Percentiles rank a stretch among this genome's conserved stretches.
Evolutionary conservation across 2,888 invertebrate species (phyloP).

Genomic region (Mellilla xanthometata): DNA sequence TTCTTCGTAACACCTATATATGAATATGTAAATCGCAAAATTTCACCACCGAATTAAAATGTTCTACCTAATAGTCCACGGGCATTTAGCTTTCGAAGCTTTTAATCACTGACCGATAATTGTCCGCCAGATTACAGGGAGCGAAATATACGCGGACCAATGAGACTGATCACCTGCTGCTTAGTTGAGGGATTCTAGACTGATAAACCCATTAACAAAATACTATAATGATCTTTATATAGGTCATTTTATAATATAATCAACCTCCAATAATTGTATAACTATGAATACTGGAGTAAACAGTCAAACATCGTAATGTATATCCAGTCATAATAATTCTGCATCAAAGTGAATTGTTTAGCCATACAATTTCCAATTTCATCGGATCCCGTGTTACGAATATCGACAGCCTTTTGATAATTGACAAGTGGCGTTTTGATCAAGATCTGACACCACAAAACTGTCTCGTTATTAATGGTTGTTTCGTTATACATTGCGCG

Average conservation of each 20-base stretch:
- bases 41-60: slow-evolving; percentile 1
- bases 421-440: slow-evolving; percentile 2
- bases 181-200: background rate
- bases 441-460: background rate
- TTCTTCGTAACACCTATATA: no score
- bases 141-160: slow-evolving; percentile 4
- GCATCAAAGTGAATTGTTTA: background rate
- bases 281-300: no score
- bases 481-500: background rate
- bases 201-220: no score
- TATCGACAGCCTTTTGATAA: background rate
- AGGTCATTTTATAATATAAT: no score
- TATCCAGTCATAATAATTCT: background rate
- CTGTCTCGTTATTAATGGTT: background rate
- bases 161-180: slow-evolving; percentile 1
- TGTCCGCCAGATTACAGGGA: slow-evolving; percentile 15
- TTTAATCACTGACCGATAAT: slow-evolving; percentile 20
- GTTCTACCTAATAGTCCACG: slow-evolving; percentile 11
- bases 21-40: no score
- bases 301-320: no score
- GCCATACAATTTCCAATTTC: background rate
- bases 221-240: no score
- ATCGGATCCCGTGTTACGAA: background rate
- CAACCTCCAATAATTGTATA: no score
- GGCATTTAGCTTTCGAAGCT: slow-evolving; percentile 4